Evolutionary conservation across 2,113 vertebrate species (phyloP).

Genomic region (Malurus melanocephalus): DNA sequence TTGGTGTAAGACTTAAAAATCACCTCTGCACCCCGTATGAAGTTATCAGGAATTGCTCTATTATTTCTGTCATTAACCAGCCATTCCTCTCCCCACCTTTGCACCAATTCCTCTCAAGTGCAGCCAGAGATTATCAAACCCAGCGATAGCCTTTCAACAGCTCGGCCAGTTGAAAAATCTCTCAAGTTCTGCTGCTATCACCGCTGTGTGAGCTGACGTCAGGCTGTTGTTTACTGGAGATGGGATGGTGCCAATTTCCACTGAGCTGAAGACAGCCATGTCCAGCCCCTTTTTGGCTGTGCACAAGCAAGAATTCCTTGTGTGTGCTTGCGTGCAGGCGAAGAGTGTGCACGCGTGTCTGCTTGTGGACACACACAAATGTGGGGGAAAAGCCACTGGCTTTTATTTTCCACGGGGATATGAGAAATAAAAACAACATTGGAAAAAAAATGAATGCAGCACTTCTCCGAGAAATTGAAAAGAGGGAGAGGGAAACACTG

Average conservation of each 20-base stretch:
- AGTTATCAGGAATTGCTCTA: slow-evolving; percentile 54
- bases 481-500: not conserved
- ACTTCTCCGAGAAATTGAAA: not conserved
- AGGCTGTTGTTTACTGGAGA: slow-evolving; percentile 71
- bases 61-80: slow-evolving; percentile 62
- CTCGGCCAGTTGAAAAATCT: slow-evolving; percentile 48
- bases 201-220: slow-evolving; percentile 49
- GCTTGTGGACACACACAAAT: not conserved
- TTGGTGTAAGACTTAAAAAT: not conserved
- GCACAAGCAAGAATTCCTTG: slow-evolving; percentile 45
- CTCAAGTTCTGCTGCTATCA: slow-evolving; percentile 54
- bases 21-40: not conserved
- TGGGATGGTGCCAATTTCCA: slow-evolving; percentile 72
- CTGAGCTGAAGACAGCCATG: slow-evolving; percentile 59
- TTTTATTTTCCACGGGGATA: slow-evolving; percentile 28
- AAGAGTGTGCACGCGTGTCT: not conserved
- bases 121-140: slow-evolving; percentile 64
- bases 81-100: slow-evolving; percentile 21
- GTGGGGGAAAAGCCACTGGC: accelerated
- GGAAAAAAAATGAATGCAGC: not conserved
- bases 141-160: slow-evolving; percentile 62
- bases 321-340: not conserved
- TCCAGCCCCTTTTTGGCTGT: slow-evolving; percentile 52
- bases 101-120: slow-evolving; percentile 44
- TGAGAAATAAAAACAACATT: not conserved